Evolutionary conservation across 2,113 vertebrate species (phyloP).

Genomic region (Rhodinocichla rosea): DNA sequence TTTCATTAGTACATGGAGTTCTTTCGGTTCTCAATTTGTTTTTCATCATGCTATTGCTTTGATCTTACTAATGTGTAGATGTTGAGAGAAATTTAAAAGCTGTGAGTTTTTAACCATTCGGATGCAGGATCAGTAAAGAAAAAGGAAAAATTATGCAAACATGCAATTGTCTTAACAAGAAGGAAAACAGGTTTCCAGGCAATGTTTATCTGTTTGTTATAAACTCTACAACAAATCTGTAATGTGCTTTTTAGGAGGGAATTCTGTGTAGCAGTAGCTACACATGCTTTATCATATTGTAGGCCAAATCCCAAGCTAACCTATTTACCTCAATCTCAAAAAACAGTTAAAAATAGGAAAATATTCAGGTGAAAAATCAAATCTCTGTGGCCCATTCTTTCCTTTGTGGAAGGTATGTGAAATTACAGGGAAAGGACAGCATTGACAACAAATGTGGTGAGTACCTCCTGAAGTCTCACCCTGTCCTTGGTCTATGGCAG

Average conservation of each 20-base stretch:
- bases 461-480: background rate
- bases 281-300: background rate
- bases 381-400: background rate
- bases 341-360: background rate
- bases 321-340: background rate
- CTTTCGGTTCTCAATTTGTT: background rate
- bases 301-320: background rate
- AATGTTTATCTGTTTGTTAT: background rate
- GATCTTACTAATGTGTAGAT: background rate
- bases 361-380: background rate
- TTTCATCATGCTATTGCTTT: background rate
- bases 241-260: background rate
- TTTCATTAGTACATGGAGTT: background rate
- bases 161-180: background rate
- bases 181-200: background rate
- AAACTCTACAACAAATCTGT: background rate
- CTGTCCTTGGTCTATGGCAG: background rate
- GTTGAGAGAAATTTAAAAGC: background rate
- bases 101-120: background rate
- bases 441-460: background rate
- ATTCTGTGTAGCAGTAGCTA: background rate
- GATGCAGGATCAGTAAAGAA: background rate
- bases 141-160: background rate
- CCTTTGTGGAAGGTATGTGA: background rate
- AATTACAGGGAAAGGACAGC: background rate